Evolutionary conservation across 2,797 vertebrate genomes (phyloP).

Genomic region (Morus bassanus): DNA sequence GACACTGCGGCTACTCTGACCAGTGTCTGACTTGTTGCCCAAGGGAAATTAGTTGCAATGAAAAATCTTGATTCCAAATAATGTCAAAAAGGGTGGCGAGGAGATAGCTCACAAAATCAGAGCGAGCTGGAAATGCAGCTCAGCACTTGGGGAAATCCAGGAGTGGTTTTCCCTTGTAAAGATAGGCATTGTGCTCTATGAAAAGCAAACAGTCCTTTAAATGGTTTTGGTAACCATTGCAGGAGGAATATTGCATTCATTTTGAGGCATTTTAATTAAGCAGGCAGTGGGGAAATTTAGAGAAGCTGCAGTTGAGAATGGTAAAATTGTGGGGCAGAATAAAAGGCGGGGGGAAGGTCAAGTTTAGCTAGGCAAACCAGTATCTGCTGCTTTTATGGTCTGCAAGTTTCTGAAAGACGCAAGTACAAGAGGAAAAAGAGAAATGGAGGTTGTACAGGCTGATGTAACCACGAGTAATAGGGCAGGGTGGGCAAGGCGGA

Average conservation of each 20-base stretch:
- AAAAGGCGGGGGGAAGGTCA: rapidly evolving
- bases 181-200: rapidly evolving
- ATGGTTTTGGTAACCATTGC: background rate
- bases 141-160: background rate
- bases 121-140: background rate
- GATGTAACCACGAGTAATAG: background rate
- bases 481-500: background rate
- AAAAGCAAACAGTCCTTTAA: background rate
- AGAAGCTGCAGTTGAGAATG: background rate
- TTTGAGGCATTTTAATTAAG: background rate
- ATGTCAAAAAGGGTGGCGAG: background rate
- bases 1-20: background rate
- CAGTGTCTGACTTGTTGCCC: background rate
- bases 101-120: background rate
- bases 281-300: background rate
- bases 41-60: background rate
- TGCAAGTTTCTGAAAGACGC: background rate
- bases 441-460: background rate
- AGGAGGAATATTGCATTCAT: background rate
- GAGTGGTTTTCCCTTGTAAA: background rate
- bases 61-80: background rate
- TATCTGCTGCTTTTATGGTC: background rate
- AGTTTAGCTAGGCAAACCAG: background rate
- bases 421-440: background rate
- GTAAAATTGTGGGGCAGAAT: background rate